Percentiles rank a stretch among this genome's conserved stretches.
Evolutionary conservation across 2,797 vertebrate genomes (phyloP).

Genomic region (Nyctalus aviator): DNA sequence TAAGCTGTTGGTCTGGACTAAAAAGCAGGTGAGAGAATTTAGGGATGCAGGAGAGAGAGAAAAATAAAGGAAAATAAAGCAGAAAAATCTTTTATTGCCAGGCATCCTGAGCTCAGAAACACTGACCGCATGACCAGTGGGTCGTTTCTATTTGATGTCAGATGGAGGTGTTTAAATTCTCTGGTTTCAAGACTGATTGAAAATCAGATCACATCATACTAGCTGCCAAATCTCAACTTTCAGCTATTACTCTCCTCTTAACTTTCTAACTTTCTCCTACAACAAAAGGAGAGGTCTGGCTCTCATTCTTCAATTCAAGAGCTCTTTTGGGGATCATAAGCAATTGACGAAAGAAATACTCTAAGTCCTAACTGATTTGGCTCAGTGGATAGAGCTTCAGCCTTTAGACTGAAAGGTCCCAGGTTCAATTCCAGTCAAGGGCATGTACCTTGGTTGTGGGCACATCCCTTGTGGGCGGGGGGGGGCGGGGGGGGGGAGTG

Average conservation of each 20-base stretch:
- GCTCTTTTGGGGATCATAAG: conserved; percentile 31
- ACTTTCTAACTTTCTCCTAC: conserved; percentile 71
- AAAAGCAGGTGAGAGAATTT: conserved; percentile 3
- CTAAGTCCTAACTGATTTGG: neutral
- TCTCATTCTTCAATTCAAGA: conserved; percentile 65
- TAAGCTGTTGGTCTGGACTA: neutral
- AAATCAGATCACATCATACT: conserved; percentile 78
- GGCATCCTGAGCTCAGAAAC: conserved; percentile 50
- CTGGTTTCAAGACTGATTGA: conserved; percentile 73
- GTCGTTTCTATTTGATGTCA: conserved; percentile 81
- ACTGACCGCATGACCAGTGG: conserved; percentile 64
- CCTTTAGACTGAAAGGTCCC: too few species aligned
- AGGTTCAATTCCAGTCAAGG: too few species aligned
- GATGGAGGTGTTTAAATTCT: conserved; percentile 78
- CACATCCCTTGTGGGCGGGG: too few species aligned
- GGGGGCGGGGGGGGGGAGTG: too few species aligned
- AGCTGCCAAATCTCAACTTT: conserved; percentile 74
- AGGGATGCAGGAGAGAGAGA: neutral
- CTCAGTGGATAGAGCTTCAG: too few species aligned
- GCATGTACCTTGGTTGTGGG: too few species aligned
- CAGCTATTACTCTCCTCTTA: conserved; percentile 75
- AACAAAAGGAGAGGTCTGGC: conserved; percentile 58
- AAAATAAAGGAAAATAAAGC: conserved; percentile 49
- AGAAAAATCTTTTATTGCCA: conserved; percentile 58
- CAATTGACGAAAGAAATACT: conserved; percentile 69